Base-by-base conservation (phyloP, 1,140 invertebrate species). In the Calliopsis andreniformis region DNA sequence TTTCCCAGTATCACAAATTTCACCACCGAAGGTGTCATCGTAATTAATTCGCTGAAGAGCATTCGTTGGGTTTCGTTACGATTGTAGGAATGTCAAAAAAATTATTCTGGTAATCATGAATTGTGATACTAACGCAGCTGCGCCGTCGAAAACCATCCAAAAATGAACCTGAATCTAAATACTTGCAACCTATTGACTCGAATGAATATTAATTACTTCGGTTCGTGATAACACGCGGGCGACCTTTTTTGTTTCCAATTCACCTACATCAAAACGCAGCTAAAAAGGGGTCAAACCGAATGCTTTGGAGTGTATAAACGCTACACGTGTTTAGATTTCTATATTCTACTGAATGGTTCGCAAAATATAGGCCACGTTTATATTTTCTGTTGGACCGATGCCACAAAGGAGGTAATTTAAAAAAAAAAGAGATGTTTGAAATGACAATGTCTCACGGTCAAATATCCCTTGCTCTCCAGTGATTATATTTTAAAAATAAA, bases 11-110 rank as follows among this genome's bases (percentile, higher is more conserved):
- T 5, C 10, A 23, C 20, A 32, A 20, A 59, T 28, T 53, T 14
- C 69, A 12, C n/a, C 43, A 23, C 64, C 39, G 63, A 62, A 28
- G 1, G 2, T 23, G 7, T 25, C 12, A 35, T 42, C 10, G 20
- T 72, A 64, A 64, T 71, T 71, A 72, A 63, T 72, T 72, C 10
- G 18, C 30, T 51, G 32, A 42, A 39, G 49, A 25, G 7, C n/a
- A 23, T 42, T 30, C 59, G 18, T 20, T 18, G 32, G 23, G 49
- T 1, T 51, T 51, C 14, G 14, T 25, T 28, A n/a, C 43, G 6
- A 23, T 14, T 39, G 4, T 25, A 10, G 16, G n/a, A 28, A 12
- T 42, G 18, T n/a, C 20, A 3, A 51, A 14, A 6, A 51, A n/a
- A 39, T 39, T 8, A n/a, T 49, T 25, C 5, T 8, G 12, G 16